These are phyloP conservation scores for Lepilemur septentrionalis DNA, from an alignment of 2,797 vertebrate species.

Conservation along the genomic window DNA sequence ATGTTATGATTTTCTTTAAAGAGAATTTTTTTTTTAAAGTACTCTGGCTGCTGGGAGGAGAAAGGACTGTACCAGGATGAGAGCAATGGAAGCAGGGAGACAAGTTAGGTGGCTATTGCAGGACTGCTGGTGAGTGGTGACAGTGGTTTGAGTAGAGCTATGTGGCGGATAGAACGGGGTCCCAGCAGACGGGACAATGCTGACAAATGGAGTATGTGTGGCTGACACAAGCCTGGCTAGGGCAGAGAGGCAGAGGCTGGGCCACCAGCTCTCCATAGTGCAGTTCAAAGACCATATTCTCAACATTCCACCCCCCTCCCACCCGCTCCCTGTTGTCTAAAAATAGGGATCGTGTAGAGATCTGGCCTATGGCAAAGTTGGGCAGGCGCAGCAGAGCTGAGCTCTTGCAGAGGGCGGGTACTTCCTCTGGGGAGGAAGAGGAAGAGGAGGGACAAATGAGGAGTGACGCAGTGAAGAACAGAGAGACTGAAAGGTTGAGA, in stretches of 20 bases:
- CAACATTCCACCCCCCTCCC: background rate
- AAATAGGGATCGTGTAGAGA: background rate
- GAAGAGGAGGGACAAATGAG: background rate
- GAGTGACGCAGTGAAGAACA: too few species aligned
- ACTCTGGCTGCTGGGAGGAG: background rate
- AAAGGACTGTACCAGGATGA: background rate
- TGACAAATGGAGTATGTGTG: rapidly evolving
- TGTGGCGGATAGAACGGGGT: background rate
- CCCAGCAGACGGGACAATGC: background rate
- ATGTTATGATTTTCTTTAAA: background rate
- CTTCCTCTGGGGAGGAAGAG: background rate
- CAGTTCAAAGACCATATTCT: background rate
- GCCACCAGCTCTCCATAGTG: background rate
- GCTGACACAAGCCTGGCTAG: background rate
- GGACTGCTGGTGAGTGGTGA: background rate
- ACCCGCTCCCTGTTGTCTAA: background rate
- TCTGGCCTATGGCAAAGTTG: background rate
- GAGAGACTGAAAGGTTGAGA: background rate
- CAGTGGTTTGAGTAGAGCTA: background rate
- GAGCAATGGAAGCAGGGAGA: background rate
- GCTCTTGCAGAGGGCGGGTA: background rate
- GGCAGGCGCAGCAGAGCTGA: too few species aligned
- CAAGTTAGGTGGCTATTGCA: too few species aligned
- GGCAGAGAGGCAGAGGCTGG: background rate
- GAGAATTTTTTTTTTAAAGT: background rate